These are phyloP conservation scores for Eupithecia insigniata DNA, from an alignment of 2,888 invertebrate genomes.

Conservation along the genomic window DNA sequence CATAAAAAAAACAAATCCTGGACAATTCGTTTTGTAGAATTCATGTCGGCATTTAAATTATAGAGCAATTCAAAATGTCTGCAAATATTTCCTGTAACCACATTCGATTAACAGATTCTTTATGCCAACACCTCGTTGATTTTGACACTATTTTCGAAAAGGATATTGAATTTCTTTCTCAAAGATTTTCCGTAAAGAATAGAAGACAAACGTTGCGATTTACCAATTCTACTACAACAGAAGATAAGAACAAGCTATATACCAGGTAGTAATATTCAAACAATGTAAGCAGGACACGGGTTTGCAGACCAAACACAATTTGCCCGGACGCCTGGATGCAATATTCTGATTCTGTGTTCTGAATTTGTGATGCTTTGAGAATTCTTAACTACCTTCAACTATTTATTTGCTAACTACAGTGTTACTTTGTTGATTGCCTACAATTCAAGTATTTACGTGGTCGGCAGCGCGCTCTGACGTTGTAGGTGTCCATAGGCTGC, in stretches of 20 bases:
- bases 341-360: conserved; percentile 14
- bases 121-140: not conserved
- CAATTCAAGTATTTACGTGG: too few species aligned
- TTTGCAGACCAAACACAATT: conserved; percentile 20
- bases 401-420: not conserved
- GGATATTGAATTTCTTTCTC: not conserved
- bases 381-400: not conserved
- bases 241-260: conserved; percentile 3
- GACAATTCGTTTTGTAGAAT: too few species aligned
- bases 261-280: conserved; percentile 12
- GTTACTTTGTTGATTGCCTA: not conserved
- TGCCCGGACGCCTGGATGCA: conserved; percentile 12
- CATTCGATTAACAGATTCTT: too few species aligned
- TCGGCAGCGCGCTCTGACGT: too few species aligned
- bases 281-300: conserved; percentile 17
- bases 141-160: not conserved
- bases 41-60: too few species aligned
- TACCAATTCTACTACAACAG: not conserved
- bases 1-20: too few species aligned
- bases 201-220: not conserved
- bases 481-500: too few species aligned
- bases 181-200: not conserved
- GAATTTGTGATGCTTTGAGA: conserved; percentile 3
- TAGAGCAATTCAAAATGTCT: too few species aligned
- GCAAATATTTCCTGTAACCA: too few species aligned